Evolutionary conservation across 2,888 invertebrate genomes (phyloP).

Genomic region (Embidobia sp.): DNA sequence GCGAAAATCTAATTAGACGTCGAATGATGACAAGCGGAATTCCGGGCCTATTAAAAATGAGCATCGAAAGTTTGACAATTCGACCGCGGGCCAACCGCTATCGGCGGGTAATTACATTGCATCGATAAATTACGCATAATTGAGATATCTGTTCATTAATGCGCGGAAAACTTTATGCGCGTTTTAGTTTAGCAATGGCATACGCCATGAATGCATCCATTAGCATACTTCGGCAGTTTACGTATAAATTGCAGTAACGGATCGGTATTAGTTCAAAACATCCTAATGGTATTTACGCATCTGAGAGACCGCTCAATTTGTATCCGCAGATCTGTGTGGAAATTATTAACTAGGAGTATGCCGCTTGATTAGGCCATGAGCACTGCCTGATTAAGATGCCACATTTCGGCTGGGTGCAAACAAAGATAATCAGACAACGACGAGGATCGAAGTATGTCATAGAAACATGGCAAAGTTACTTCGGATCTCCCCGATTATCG

Average conservation of each 20-base stretch:
- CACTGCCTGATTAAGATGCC: constrained; percentile 40
- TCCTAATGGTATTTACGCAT: constrained; percentile 44
- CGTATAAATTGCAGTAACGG: constrained; percentile 38
- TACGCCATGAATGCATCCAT: constrained; percentile 22
- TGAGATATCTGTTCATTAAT: constrained; percentile 23
- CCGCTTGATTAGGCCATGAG: constrained; percentile 49
- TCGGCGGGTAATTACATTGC: constrained; percentile 20
- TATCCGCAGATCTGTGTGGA: constrained; percentile 30
- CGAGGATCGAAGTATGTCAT: constrained; percentile 15
- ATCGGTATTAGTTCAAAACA: constrained; percentile 51
- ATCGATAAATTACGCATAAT: constrained; percentile 20
- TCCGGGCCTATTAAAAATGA: constrained; percentile 16
- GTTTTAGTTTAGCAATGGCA: constrained; percentile 12
- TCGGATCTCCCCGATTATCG: constrained; percentile 35
- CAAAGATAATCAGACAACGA: constrained; percentile 26
- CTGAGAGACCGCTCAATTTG: constrained; percentile 25
- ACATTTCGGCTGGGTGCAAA: constrained; percentile 10
- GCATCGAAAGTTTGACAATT: constrained; percentile 1
- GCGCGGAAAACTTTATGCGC: constrained; percentile 12
- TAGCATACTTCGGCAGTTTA: constrained; percentile 36
- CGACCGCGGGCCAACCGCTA: neutral
- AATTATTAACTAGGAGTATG: constrained; percentile 46
- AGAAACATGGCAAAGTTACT: constrained; percentile 43
- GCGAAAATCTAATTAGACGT: constrained; percentile 15
- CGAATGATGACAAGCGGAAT: neutral